Conservation (phyloP, 2,797 vertebrate genomes). For the Stomatorhinus walkeri region DNA sequence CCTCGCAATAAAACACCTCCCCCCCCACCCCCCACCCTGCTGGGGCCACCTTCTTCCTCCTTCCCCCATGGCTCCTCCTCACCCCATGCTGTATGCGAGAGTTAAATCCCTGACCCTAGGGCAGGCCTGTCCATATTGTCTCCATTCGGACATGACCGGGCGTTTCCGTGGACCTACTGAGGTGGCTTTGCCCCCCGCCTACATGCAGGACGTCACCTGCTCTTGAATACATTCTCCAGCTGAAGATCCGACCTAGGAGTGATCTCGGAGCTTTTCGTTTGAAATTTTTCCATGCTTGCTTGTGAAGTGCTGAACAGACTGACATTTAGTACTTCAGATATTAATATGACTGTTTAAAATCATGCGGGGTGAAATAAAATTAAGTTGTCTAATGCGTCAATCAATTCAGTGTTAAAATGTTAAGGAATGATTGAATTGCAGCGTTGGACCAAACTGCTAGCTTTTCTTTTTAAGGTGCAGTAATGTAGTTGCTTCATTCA, state of each 20-base stretch:
- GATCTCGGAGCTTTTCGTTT: neutral
- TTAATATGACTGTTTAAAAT: neutral
- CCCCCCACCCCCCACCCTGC: neutral
- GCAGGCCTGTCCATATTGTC: neutral
- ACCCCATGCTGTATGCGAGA: neutral
- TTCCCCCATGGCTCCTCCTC: neutral
- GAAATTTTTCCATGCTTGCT: neutral
- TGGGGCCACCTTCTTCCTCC: neutral
- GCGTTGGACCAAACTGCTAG: neutral
- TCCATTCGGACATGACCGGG: neutral
- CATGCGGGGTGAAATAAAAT: neutral
- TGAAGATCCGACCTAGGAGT: neutral
- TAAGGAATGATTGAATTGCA: neutral
- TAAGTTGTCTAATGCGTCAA: neutral
- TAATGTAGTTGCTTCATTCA: neutral
- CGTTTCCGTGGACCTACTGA: neutral
- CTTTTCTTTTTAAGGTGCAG: neutral
- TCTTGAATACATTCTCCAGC: neutral
- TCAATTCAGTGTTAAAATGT: slow-evolving; percentile 1
- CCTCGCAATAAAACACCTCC: neutral
- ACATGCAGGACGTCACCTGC: neutral
- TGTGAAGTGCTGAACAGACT: neutral
- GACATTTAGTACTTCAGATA: neutral
- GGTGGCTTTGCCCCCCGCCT: neutral
- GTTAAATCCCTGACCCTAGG: neutral